A percentile compares a stretch with the other conserved stretches of the same genome.
phyloP scores from a whole-genome alignment of 2,888 invertebrate genomes.

The Danaus chrysippus region DNA sequence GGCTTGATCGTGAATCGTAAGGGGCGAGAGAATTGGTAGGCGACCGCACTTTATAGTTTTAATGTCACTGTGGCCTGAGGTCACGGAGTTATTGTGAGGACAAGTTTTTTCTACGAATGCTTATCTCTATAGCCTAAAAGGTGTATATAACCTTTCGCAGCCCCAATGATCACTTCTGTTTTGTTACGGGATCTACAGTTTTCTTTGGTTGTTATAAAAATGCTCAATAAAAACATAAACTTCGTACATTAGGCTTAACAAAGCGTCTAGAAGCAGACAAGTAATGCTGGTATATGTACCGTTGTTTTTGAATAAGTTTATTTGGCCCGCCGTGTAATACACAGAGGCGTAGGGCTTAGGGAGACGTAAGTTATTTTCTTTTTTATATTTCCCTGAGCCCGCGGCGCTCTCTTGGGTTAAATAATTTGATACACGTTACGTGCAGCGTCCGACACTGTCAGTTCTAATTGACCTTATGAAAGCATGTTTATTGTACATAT shows the following conservation, averaged over 20 bases:
- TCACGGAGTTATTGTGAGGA: constrained; percentile 57
- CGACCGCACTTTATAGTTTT: constrained; percentile 74
- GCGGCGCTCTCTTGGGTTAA: constrained; percentile 56
- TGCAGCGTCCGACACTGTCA: constrained; percentile 56
- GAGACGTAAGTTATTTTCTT: constrained; percentile 66
- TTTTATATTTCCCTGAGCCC: constrained; percentile 63
- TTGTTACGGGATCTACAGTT: constrained; percentile 10
- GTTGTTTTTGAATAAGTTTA: constrained; percentile 56
- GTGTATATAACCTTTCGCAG: constrained; percentile 21
- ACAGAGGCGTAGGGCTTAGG: constrained; percentile 52
- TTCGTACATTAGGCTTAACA: constrained; percentile 24
- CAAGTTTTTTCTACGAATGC: constrained; percentile 63
- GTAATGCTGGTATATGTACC: constrained; percentile 39
- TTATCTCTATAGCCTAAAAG: constrained; percentile 40
- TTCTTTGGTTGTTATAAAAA: constrained; percentile 26
- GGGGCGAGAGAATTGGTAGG: constrained; percentile 55
- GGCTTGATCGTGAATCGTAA: constrained; percentile 43
- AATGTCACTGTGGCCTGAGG: constrained; percentile 67
- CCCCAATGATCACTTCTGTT: constrained; percentile 21
- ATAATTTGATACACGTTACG: constrained; percentile 68
- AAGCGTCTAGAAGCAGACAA: constrained; percentile 32
- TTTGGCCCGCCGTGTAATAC: constrained; percentile 55
- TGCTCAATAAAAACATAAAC: constrained; percentile 28
- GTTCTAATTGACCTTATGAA: constrained; percentile 51
- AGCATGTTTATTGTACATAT: neutral